Percentiles rank a stretch among this genome's conserved stretches.
These are phyloP conservation scores for Erannis defoliaria DNA, from an alignment of 2,888 invertebrate species.

Conservation along the genomic window DNA sequence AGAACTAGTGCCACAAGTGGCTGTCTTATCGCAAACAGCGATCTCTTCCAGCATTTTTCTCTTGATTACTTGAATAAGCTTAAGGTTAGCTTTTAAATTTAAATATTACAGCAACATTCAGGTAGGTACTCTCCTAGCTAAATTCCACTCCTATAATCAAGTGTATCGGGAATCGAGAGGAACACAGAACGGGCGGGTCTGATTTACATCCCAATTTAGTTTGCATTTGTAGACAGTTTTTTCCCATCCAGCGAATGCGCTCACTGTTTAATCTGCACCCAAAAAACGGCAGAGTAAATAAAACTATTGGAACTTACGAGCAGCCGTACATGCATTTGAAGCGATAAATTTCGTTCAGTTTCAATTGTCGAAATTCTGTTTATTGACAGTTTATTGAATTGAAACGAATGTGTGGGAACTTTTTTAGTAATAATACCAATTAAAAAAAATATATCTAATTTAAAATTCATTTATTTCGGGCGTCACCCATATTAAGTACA, in stretches of 20 bases:
- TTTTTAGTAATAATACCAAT: neutral
- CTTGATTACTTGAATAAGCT: too few species aligned
- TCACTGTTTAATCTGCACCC: constrained; percentile 45
- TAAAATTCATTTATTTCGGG: too few species aligned
- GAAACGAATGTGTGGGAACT: neutral
- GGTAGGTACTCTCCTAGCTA: constrained; percentile 2
- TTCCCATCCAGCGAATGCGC: constrained; percentile 59
- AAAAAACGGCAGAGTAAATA: constrained; percentile 41
- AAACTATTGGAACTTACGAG: constrained; percentile 37
- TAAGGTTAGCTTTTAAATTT: neutral
- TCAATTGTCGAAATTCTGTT: constrained; percentile 8
- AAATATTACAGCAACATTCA: neutral
- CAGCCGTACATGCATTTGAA: constrained; percentile 16
- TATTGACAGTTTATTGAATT: neutral
- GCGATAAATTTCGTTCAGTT: constrained; percentile 20
- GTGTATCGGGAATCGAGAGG: constrained; percentile 67
- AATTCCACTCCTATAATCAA: constrained; percentile 68
- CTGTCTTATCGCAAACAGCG: too few species aligned
- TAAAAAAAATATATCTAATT: too few species aligned
- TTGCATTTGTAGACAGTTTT: constrained; percentile 71
- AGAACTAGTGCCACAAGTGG: too few species aligned
- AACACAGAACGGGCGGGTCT: constrained; percentile 74
- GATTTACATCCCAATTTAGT: constrained; percentile 80
- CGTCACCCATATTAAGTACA: too few species aligned
- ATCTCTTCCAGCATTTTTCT: too few species aligned